Evolutionary conservation across 1,140 invertebrate genomes (phyloP).

Genomic region (Cataglyphis hispanica): DNA sequence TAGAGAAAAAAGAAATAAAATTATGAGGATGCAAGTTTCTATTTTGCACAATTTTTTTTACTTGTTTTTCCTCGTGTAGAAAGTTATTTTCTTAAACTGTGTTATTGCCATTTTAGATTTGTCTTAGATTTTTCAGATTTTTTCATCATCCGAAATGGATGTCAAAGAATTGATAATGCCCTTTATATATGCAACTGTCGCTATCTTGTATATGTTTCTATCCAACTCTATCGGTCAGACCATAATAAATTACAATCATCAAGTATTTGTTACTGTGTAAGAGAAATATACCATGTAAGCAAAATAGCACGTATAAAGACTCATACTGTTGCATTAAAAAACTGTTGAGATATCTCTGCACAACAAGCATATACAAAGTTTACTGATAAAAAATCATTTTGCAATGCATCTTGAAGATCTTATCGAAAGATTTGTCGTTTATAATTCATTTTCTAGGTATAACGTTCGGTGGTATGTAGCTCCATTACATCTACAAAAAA

Average conservation of each 20-base stretch:
- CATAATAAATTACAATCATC: conserved; percentile 20
- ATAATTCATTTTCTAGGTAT: background rate
- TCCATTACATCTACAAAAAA: conserved; percentile 5
- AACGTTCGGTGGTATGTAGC: conserved; percentile 10
- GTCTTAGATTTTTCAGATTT: conserved; percentile 2
- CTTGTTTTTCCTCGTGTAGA: too few relatives aligned
- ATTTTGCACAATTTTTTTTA: too few relatives aligned
- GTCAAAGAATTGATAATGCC: background rate
- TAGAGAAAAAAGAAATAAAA: too few relatives aligned
- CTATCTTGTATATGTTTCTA: background rate
- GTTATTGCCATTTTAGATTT: background rate
- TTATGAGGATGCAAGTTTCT: too few relatives aligned
- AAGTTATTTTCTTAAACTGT: too few relatives aligned
- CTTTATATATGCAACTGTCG: fast-evolving
- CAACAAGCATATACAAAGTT: background rate
- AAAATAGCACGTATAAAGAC: background rate
- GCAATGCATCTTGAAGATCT: too few relatives aligned
- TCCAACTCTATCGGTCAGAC: background rate
- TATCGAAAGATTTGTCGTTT: background rate
- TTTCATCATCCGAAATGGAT: background rate
- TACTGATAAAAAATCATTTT: background rate
- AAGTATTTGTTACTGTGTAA: conserved; percentile 30
- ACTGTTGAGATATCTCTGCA: background rate
- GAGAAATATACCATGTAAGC: background rate
- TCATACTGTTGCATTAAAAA: too few relatives aligned